Evolutionary conservation across 1,140 invertebrate species (phyloP).

Genomic region (Nephotettix cincticeps): DNA sequence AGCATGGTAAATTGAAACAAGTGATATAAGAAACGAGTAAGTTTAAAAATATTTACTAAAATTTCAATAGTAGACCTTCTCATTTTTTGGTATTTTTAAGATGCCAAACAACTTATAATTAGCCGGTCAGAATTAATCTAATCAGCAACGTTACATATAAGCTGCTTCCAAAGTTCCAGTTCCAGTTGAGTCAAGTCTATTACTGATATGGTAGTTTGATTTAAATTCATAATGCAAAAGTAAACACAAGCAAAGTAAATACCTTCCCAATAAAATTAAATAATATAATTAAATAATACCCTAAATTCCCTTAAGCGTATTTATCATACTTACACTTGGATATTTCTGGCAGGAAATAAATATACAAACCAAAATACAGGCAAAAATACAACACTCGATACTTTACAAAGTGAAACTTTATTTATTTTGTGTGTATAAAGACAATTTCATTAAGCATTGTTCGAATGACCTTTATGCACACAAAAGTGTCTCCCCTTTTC

Average conservation of each 20-base stretch:
- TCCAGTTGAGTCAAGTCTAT: no score
- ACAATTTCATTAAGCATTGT: background rate
- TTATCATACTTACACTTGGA: background rate
- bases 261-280: background rate
- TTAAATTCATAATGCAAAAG: no score
- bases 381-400: constrained; percentile 21
- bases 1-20: no score
- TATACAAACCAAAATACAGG: constrained; percentile 12
- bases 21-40: no score
- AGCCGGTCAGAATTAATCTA: no score
- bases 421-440: constrained; percentile 27
- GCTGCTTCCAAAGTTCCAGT: no score
- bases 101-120: no score
- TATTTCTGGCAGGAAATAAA: background rate
- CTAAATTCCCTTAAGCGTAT: constrained; percentile 7
- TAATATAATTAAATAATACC: constrained; percentile 9
- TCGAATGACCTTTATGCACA: constrained; percentile 18
- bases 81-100: no score
- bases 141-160: no score
- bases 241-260: background rate
- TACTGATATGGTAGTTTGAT: no score
- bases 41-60: no score
- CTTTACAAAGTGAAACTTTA: constrained; percentile 28
- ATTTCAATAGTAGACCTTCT: no score
- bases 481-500: constrained; percentile 23